A percentile compares a stretch with the other conserved stretches of the same genome.
Conservation (phyloP, 2,113 vertebrate genomes). For the Neomonachus schauinslandi region DNA sequence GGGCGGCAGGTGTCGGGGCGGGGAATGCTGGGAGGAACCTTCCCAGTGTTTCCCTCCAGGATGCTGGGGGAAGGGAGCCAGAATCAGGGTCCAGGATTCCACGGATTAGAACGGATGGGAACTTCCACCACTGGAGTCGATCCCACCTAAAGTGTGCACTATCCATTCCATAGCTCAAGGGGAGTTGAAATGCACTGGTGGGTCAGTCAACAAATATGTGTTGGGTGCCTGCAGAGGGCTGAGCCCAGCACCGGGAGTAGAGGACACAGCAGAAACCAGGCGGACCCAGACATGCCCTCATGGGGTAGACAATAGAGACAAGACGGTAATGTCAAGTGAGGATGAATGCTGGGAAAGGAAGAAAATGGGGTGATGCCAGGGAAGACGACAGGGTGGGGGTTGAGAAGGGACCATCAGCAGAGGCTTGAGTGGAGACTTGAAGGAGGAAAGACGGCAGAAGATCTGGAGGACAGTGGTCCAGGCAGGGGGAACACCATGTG, state of each 20-base stretch:
- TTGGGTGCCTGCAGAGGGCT: neutral
- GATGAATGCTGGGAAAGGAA: neutral
- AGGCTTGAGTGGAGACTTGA: neutral
- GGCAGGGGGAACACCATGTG: neutral
- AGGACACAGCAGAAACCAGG: neutral
- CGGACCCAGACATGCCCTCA: neutral
- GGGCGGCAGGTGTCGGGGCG: too few species aligned
- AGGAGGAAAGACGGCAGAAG: neutral
- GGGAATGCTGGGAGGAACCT: accelerated
- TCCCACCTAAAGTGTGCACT: neutral
- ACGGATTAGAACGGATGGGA: neutral
- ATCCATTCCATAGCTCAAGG: neutral
- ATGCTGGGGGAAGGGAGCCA: neutral
- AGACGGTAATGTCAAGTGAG: neutral
- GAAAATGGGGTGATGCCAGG: neutral
- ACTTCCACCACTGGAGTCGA: neutral
- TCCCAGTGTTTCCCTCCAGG: neutral
- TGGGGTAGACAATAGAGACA: neutral
- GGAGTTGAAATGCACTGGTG: neutral
- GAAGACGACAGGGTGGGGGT: neutral
- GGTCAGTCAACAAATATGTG: neutral
- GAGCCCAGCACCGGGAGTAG: neutral
- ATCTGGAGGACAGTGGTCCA: neutral
- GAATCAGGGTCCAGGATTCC: too few species aligned
- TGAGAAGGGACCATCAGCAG: neutral